Percentiles rank a stretch among this genome's conserved stretches.
phyloP scores from a whole-genome alignment of 2,113 vertebrate species.

The Oophaga pumilio region DNA sequence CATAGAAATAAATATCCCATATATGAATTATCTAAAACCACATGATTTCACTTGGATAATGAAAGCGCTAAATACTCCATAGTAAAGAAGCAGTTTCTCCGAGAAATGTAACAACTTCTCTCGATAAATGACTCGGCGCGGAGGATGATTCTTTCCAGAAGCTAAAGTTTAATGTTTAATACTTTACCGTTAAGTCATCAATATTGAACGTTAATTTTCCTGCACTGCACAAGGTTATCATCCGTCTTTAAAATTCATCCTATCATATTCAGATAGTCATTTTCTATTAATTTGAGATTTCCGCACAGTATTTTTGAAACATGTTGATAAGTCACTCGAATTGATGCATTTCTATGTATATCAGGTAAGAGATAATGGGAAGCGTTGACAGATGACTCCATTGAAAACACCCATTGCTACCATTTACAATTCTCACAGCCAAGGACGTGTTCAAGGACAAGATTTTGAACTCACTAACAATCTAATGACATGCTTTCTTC shows the following conservation, averaged over 20 bases:
- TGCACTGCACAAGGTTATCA: constrained; percentile 37
- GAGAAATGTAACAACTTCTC: constrained; percentile 5
- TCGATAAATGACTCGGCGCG: neutral
- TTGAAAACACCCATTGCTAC: constrained; percentile 35
- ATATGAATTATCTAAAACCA: constrained; percentile 17
- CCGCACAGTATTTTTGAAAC: constrained; percentile 43
- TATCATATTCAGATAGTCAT: constrained; percentile 33
- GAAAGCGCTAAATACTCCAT: constrained; percentile 15
- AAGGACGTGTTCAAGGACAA: constrained; percentile 48
- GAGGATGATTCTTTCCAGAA: constrained; percentile 21
- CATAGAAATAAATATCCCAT: too few species aligned
- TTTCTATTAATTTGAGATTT: constrained; percentile 51
- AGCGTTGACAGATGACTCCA: constrained; percentile 50
- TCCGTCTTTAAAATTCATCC: constrained; percentile 45
- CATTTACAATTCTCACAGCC: constrained; percentile 34
- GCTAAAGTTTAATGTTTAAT: constrained; percentile 49
- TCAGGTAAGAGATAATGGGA: constrained; percentile 46
- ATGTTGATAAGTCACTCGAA: constrained; percentile 52
- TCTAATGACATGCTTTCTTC: constrained; percentile 48
- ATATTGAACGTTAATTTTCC: constrained; percentile 34
- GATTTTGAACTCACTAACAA: constrained; percentile 36
- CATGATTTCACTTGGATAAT: constrained; percentile 8
- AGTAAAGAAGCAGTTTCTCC: neutral
- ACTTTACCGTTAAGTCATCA: constrained; percentile 42
- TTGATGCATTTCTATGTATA: constrained; percentile 51